Evolutionary conservation across 2,888 invertebrate species (phyloP).

Genomic region (Polydesmus complanatus): DNA sequence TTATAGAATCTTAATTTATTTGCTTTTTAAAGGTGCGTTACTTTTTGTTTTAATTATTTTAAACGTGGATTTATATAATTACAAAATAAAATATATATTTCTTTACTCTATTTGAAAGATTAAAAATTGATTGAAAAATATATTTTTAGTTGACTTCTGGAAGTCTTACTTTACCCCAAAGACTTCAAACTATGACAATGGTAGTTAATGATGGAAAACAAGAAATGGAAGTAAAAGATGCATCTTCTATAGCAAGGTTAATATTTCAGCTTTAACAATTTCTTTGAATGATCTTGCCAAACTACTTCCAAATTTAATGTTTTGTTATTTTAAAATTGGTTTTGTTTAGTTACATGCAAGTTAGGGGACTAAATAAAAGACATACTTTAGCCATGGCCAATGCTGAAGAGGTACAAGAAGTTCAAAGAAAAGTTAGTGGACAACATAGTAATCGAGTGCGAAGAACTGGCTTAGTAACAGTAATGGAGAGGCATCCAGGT

Average conservation of each 20-base stretch:
- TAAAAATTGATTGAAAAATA: too few species aligned
- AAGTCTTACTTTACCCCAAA: constrained; percentile 24
- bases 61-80: too few species aligned
- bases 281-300: background rate
- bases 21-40: too few species aligned
- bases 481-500: constrained; percentile 46
- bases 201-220: constrained; percentile 19
- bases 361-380: constrained; percentile 56
- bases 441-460: constrained; percentile 45
- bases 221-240: constrained; percentile 37
- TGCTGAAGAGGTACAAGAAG: constrained; percentile 47
- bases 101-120: too few species aligned
- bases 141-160: constrained; percentile 20
- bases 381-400: constrained; percentile 57
- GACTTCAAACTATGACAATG: constrained; percentile 37
- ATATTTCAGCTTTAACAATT: background rate
- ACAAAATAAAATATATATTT: too few species aligned
- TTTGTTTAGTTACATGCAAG: constrained; percentile 54
- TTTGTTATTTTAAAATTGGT: background rate
- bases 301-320: background rate
- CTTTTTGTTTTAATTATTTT: too few species aligned
- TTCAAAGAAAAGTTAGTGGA: constrained; percentile 33
- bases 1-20: too few species aligned
- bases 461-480: constrained; percentile 67
- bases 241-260: constrained; percentile 39